Evolutionary conservation across 2,113 vertebrate genomes (phyloP), one percentile per base, ranked within the genome.

Genomic region (Rutilus rutilus): DNA sequence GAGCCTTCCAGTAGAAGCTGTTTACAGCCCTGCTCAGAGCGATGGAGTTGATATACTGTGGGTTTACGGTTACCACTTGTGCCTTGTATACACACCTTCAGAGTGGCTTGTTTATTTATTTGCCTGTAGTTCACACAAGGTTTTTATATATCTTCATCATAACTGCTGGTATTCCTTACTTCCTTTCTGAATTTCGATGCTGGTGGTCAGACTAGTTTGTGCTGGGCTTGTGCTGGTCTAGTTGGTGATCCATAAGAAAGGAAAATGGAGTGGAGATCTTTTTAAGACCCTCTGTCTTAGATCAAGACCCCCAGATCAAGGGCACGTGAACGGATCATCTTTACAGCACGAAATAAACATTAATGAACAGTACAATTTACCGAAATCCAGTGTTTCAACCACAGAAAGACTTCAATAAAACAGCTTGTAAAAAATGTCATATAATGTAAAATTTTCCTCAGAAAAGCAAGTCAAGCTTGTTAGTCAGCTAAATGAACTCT

Each of bases 1-100:
- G 39, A 82, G 85, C 42, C 78, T 82, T 86, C 78, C 54, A 47
- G 65, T 71, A 81, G 57, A 82, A 74, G 64, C 67, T 17, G 76
- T 59, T 78, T 77, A 65, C 59, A 45, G 47, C 62, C 75, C 76
- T 59, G 33, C 75, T 80, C 77, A 42, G 52, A 59, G 69, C 14
- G 65, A 80, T 47, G 25, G 85, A 59, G 45, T 27, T 45, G 33
- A 82, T 62, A 50, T 73, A 78, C 27, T 52, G 80, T 47, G 69
- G 64, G 80, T 82, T 82, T 86, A 45, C 39, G 42, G 85, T 86
- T 47, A 80, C n/a, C 30, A 19, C 45, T 82, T 45, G 5, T 30
- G 45, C 6, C 25, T 69, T 36, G 19, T 52, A 57, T 57, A 67
- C 36, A 47, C 80, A 54, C 45, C 79, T 47, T 52, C 42, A 42